Percentiles rank a stretch among this genome's conserved stretches.
Conservation (phyloP, 2,888 invertebrate species). For the Coecobrya sp. region DNA sequence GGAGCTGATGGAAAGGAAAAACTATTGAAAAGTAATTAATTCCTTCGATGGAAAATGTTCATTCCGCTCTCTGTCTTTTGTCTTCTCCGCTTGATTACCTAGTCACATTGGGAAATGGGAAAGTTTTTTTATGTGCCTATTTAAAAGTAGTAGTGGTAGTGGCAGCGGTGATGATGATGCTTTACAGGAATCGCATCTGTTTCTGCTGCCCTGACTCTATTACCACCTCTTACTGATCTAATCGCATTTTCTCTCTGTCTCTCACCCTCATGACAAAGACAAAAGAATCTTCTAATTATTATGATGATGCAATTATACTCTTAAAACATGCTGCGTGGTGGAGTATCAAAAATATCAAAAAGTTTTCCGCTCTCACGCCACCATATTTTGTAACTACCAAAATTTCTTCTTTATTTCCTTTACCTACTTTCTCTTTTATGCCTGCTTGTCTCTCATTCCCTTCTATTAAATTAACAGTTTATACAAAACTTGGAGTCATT, state of each 20-base stretch:
- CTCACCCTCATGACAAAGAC: neutral
- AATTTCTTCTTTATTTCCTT: neutral
- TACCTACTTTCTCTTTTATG: neutral
- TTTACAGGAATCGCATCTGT: neutral
- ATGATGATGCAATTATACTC: constrained; percentile 22
- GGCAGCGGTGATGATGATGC: neutral
- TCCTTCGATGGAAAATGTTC: constrained; percentile 48
- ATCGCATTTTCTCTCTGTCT: neutral
- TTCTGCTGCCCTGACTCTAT: neutral
- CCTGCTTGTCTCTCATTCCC: neutral
- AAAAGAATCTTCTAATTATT: constrained; percentile 2
- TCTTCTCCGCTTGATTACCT: constrained; percentile 22
- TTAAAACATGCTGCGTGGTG: neutral
- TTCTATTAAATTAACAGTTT: constrained; percentile 22
- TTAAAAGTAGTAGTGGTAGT: no score
- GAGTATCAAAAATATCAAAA: neutral
- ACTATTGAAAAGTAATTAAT: constrained; percentile 72
- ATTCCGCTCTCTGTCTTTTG: neutral
- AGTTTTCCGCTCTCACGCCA: neutral
- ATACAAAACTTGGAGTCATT: neutral
- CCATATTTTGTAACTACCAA: neutral
- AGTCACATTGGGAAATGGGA: constrained; percentile 53
- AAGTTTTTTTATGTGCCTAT: constrained; percentile 24
- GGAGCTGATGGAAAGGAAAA: neutral
- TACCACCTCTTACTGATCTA: neutral